Base-by-base conservation (phyloP, 2,797 vertebrate species). In the Xerus rutilus region DNA sequence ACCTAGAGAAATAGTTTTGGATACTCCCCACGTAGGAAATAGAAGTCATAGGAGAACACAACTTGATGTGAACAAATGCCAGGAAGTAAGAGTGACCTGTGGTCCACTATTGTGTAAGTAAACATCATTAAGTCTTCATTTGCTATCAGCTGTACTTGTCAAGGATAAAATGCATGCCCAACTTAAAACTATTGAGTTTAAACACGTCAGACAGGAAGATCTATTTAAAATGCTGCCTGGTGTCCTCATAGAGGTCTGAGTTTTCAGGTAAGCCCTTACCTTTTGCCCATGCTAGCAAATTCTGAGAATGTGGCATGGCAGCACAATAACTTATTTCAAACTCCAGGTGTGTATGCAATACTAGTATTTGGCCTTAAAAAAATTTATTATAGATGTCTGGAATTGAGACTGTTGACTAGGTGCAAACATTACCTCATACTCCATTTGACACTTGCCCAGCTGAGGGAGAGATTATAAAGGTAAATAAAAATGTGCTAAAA, bases 351-450 rank as follows among this genome's bases (percentile, higher is more conserved):
- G 94, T 95, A 93, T 97, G 96, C 52, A 96, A 93, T 59, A 49
- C 89, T 52, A 90, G 92, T 96, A 52, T 98, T 98, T 98, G 93
- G 97, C 97, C 97, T 98, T 98, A 97, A 98, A 96, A 94, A 92
- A 96, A 86, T 96, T 96, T 98, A 98, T 98, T 97, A 97, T 97
- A 97, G 86, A 97, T 98, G 97, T 97, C 96, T 97, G 96, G 95
- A 98, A 93, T 9, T 92, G 97, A 98, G 93, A 95, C 92, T 97
- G 95, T 97, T 97, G 90, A 98, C 98, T 97, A 96, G 86, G 90
- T 97, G 94, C 96, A 98, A 98, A 97, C 94, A 97, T 97, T 98
- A 98, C 97, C 92, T 98, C 97, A 98, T 98, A 95, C 93, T 78
- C 32, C 96, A 97, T 88, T 97, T 97, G 97, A 98, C 97, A 98